A percentile compares a stretch with the other conserved stretches of the same genome.
phyloP scores from a whole-genome alignment of 2,888 invertebrate genomes.

The Anthoptus insignis region DNA sequence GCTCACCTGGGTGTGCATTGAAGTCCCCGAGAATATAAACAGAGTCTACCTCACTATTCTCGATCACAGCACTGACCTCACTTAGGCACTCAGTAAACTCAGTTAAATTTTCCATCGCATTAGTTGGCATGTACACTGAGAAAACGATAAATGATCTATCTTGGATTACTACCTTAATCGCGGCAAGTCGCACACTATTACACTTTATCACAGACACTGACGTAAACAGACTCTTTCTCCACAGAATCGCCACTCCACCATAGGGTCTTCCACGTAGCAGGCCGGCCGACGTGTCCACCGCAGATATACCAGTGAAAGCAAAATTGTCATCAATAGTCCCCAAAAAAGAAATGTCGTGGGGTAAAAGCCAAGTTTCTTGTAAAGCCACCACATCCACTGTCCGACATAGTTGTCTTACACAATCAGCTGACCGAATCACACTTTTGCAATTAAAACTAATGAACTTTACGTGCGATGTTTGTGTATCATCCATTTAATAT shows the following conservation, averaged over 20 bases:
- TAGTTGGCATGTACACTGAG: slow-evolving; percentile 51
- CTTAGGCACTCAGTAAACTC: slow-evolving; percentile 47
- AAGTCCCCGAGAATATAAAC: slow-evolving; percentile 24
- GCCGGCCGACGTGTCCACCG: slow-evolving; percentile 49
- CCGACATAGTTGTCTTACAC: slow-evolving; percentile 1
- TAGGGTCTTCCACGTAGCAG: slow-evolving; percentile 47
- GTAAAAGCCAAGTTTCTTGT: slow-evolving; percentile 22
- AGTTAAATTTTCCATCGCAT: slow-evolving; percentile 44
- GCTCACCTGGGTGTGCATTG: slow-evolving; percentile 48
- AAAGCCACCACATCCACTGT: background rate
- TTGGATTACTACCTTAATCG: slow-evolving; percentile 33
- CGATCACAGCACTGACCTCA: slow-evolving; percentile 43
- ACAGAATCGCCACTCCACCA: slow-evolving; percentile 50
- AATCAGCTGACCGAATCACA: slow-evolving; percentile 14
- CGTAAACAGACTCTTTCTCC: slow-evolving; percentile 46
- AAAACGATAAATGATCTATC: slow-evolving; percentile 42
- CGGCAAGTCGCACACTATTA: slow-evolving; percentile 41
- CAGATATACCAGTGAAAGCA: slow-evolving; percentile 46
- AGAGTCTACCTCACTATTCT: slow-evolving; percentile 33
- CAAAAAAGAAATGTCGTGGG: background rate
- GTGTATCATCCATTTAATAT: too few species aligned
- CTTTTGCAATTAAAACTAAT: too few species aligned
- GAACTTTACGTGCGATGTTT: too few species aligned
- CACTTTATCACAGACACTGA: slow-evolving; percentile 47
- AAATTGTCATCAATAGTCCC: background rate